Evolutionary conservation across 2,113 vertebrate species (phyloP).

Genomic region (Xiphias gladius): DNA sequence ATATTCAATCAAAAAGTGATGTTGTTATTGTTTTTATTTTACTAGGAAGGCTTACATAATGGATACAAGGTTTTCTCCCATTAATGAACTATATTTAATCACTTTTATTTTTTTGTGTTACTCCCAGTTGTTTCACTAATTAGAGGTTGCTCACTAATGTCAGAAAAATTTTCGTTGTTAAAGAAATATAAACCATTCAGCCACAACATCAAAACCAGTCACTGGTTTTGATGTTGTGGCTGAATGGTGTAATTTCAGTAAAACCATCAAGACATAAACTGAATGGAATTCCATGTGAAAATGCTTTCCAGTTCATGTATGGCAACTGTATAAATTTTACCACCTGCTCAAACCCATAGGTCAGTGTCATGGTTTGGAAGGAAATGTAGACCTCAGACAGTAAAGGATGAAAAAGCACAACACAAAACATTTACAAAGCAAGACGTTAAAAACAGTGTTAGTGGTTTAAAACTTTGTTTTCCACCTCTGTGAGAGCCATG

Average conservation of each 20-base stretch:
- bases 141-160: not conserved
- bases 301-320: not conserved
- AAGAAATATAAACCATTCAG: too few species aligned
- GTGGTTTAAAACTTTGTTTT: conserved; percentile 19
- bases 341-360: not conserved
- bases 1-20: too few species aligned
- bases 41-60: too few species aligned
- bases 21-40: too few species aligned
- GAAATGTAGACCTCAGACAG: not conserved
- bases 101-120: too few species aligned
- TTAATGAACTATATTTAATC: too few species aligned
- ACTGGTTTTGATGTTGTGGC: too few species aligned
- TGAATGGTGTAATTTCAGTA: not conserved
- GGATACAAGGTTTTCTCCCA: too few species aligned
- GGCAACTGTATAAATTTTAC: not conserved
- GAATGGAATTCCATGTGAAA: conserved; percentile 20
- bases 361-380: not conserved
- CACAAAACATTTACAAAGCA: conserved; percentile 9
- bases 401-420: conserved; percentile 5
- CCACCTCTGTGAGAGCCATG: conserved; percentile 25
- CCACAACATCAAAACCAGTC: too few species aligned
- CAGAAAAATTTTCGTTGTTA: not conserved
- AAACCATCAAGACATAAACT: conserved; percentile 2
- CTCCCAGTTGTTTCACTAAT: too few species aligned
- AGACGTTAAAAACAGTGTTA: conserved; percentile 44